Evolutionary conservation across 2,888 invertebrate genomes (phyloP), one percentile per base, ranked within the genome.

Genomic region (Polyommatus iphigenia): DNA sequence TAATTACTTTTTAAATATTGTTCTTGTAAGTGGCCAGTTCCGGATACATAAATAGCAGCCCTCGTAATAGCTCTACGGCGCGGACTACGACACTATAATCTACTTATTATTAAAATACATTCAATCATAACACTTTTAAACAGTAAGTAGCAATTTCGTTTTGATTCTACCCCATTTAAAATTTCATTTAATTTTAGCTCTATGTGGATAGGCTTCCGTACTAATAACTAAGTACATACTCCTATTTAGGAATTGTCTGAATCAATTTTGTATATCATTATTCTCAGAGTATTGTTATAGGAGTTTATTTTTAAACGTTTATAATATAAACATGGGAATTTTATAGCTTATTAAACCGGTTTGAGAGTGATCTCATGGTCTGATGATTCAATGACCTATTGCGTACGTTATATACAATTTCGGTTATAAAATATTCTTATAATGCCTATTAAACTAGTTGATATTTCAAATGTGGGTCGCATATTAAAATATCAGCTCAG

Each of bases 341-440:
- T 24, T 54, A 75, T 75, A 75, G 54, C 29, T 24, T 24, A 85
- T 83, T 81, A 83, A 88, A 90, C 90, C 89, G 88, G 90, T 90
- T 87, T 82, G 54, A 83, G 85, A 87, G 84, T 91, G 91, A 92
- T 89, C 89, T 91, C 91, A 91, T 88, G 86, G 86, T 86, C 86
- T 85, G 86, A 84, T 87, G 87, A 88, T 88, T 85, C 84, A 80
- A 80, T 80, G 81, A 80, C 80, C 79, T 81, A 81, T 81, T 78
- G 79, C 80, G 79, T 78, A 32, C 24, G 62, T 62, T 62, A 24
- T 32, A 67, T 67, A 67, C 15, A 18, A 67, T 67, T 67, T 67
- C 29, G 29, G 67, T 67, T 67, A 18, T 67, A 67, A 32, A 67
- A 67, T 32, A 67, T 67, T 29, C 20, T 67, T 15, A 67, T 29